Conservation (phyloP, 2,888 invertebrate genomes). For the Cinara cedri region DNA sequence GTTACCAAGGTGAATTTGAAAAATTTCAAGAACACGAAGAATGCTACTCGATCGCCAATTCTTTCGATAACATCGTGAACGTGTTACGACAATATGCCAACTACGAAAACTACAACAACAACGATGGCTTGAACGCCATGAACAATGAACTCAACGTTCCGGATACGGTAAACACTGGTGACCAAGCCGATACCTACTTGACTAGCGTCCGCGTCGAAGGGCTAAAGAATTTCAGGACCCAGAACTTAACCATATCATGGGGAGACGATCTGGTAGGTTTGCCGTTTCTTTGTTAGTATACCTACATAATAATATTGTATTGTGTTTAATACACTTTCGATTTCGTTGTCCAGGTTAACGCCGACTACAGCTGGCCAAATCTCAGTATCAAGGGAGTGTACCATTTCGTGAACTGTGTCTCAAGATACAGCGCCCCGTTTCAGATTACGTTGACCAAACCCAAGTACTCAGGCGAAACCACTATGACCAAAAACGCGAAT, state of each 20-base stretch:
- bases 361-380: constrained; percentile 4
- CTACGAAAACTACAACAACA: not conserved
- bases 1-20: not conserved
- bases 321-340: too few species aligned
- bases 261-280: constrained; percentile 6
- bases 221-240: not conserved
- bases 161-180: constrained; percentile 16
- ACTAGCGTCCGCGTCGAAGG: constrained; percentile 5
- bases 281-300: not conserved
- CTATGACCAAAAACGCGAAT: constrained; percentile 26
- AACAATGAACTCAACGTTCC: not conserved
- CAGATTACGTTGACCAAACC: constrained; percentile 4
- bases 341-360: constrained; percentile 1
- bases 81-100: not conserved
- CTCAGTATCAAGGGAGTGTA: constrained; percentile 3
- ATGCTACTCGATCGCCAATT: constrained; percentile 3
- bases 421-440: not conserved
- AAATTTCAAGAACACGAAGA: not conserved
- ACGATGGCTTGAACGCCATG: not conserved
- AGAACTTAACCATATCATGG: constrained; percentile 22
- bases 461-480: not conserved
- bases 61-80: constrained; percentile 6
- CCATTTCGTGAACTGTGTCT: not conserved
- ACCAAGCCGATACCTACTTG: constrained; percentile 1
- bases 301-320: not conserved